Base-by-base conservation (phyloP, 2,797 vertebrate species). In the Falco rusticolus region DNA sequence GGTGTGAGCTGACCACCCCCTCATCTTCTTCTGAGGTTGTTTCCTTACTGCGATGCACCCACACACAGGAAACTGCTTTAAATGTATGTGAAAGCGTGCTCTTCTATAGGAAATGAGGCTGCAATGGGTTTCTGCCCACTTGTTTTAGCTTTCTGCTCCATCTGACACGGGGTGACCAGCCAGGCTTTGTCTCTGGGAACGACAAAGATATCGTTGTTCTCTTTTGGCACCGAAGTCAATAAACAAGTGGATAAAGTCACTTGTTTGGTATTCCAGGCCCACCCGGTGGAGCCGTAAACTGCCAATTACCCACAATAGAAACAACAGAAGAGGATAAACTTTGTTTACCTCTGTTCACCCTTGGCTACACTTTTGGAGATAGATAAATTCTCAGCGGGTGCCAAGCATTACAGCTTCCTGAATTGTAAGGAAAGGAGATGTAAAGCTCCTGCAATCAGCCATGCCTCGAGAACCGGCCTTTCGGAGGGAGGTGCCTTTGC, bases 241-340 rank as follows among this genome's bases (percentile, higher is more conserved):
- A 87, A 87, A 76, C 8, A 57, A 84, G 68, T 13, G 13, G 31
- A 82, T 87, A 89, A 87, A 83, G 28, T 79, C 68, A 34, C 19
- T 87, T 61, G 21, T 68, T 90, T 45, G 65, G 56, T 81, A 64
- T 68, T 68, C 31, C n/a, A 53, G 63, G 74, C 34, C 68, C 34
- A 56, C 41, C 29, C 28, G 29, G 24, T 7, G 39, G 19, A 90
- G 69, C 48, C 76, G 59, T 47, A 87, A 94, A 84, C 50, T 31
- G 21, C 45, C 75, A 45, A 45, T 54, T 90, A 70, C 74, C 54
- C 54, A 54, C 50, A 88, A 59, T 77, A 72, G 54, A 81, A 54
- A 39, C 50, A 88, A 64, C 72, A 72, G 54, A 81, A 54, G 45
- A 54, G 57, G 56, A 93, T 77, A 93, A 93, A 77, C 59, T 72